Evolutionary conservation across 2,797 vertebrate species (phyloP), one percentile per base, ranked within the genome.

Genomic region (Leptatherina wallacei): DNA sequence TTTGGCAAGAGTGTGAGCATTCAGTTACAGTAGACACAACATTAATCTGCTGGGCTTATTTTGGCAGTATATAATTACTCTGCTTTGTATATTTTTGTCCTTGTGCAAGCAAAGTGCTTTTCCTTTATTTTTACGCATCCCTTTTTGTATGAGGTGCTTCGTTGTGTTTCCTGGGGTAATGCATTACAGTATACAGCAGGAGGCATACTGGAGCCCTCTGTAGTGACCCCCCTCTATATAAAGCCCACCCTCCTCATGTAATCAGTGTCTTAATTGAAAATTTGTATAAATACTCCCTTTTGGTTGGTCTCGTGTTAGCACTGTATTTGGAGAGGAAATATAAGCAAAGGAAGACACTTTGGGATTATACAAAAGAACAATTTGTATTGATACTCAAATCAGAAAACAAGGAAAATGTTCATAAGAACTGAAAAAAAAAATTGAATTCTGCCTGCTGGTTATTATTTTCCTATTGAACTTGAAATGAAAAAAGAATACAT

Each of bases 171-270:
- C 30, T 71, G 60, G 76, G 63, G 71, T 73, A 84, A 65, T 88
- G 65, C 84, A 74, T 87, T 81, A 80, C 74, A 79, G 85, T 85
- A 75, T 86, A 78, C 82, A 86, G 81, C 77, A 90, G 85, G 77
- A 89, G 85, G 86, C 81, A 86, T 69, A 63, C 73, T 78, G 75
- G 69, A 85, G 78, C 81, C 68, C 69, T 74, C 65, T 54, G 66
- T 62, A 20, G 32, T 73, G 52, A 72, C 69, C 73, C 71, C 73
- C 65, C 30, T 36, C 27, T 56, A 60, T 61, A 76, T 65, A 68
- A 68, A 72, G 72, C 64, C 71, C 65, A 9, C 69, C 74, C 47
- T 78, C 44, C 52, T 58, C 49, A 56, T 83, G 65, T 61, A 85
- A 76, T 83, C 51, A 79, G 24, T 86, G 64, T 74, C 56, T 79